Percentiles rank a stretch among this genome's conserved stretches.
Evolutionary conservation across 2,888 invertebrate genomes (phyloP).

Genomic region (Chydorus sphaericus): DNA sequence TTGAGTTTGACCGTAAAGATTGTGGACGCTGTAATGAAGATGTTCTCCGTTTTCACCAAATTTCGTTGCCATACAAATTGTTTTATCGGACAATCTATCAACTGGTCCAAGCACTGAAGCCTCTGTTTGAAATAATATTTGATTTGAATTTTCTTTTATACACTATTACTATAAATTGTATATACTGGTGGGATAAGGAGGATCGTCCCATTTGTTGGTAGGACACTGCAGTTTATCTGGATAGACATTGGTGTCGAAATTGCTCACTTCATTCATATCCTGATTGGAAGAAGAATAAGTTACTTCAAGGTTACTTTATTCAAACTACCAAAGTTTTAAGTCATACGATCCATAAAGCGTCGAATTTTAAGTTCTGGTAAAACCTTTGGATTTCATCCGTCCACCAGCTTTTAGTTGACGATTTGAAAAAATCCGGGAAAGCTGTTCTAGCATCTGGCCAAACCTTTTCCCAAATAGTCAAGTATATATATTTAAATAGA

Average conservation of each 20-base stretch:
- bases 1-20: constrained; percentile 24
- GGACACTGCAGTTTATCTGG: constrained; percentile 19
- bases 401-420: constrained; percentile 19
- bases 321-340: too few relatives aligned
- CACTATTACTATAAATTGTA: too few relatives aligned
- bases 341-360: constrained; percentile 26
- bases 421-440: constrained; percentile 19
- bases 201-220: constrained; percentile 19
- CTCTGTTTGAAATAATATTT: neutral
- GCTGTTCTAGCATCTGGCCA: constrained; percentile 16
- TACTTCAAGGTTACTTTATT: too few relatives aligned
- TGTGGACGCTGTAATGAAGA: constrained; percentile 25
- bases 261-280: constrained; percentile 34
- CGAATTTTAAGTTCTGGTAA: constrained; percentile 20
- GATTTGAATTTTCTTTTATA: neutral
- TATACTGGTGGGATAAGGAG: constrained; percentile 20
- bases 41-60: constrained; percentile 15
- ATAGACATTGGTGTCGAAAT: constrained; percentile 29
- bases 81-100: constrained; percentile 18
- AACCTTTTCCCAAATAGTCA: constrained; percentile 1
- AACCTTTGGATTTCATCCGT: constrained; percentile 12
- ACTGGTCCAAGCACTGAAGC: neutral
- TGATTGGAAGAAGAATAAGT: constrained; percentile 8
- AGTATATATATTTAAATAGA: neutral
- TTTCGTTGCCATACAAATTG: constrained; percentile 21